phyloP scores from a whole-genome alignment of 1,140 invertebrate species.

The Laupala kohalensis region DNA sequence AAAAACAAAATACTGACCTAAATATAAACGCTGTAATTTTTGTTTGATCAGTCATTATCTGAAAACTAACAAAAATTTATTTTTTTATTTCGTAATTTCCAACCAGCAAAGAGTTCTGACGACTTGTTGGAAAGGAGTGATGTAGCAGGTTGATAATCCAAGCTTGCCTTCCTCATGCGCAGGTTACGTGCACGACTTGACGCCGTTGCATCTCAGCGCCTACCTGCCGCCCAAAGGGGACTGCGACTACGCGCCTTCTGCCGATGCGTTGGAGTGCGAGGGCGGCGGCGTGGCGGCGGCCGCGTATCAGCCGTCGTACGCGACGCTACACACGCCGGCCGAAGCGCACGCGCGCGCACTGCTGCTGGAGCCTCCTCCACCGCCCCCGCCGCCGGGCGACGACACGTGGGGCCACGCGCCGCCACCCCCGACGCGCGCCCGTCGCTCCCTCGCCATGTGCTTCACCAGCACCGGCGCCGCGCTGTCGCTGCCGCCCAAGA shows the following conservation, averaged over 20 bases:
- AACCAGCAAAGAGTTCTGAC: too few relatives aligned
- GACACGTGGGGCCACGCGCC: slow-evolving; percentile 7
- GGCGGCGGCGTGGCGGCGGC: slow-evolving; percentile 16
- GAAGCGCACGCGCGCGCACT: slow-evolving; percentile 23
- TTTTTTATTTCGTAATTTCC: too few relatives aligned
- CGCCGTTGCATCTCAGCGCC: slow-evolving; percentile 45
- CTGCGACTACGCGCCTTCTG: not conserved
- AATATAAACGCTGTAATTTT: too few relatives aligned
- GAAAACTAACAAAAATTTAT: too few relatives aligned
- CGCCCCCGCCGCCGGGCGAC: slow-evolving; percentile 27
- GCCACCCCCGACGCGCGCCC: slow-evolving; percentile 28
- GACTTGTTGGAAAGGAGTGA: too few relatives aligned
- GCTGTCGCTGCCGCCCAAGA: slow-evolving; percentile 67
- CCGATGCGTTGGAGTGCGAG: slow-evolving; percentile 30
- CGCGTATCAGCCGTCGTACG: slow-evolving; percentile 33
- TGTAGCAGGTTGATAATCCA: too few relatives aligned
- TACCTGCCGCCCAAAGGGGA: slow-evolving; percentile 34
- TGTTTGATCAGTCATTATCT: too few relatives aligned
- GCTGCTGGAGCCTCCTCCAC: slow-evolving; percentile 27
- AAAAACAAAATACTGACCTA: too few relatives aligned
- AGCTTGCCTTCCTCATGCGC: too few relatives aligned
- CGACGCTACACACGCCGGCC: slow-evolving; percentile 45
- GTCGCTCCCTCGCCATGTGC: slow-evolving; percentile 61
- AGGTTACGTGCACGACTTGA: slow-evolving; percentile 46
- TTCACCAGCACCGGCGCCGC: slow-evolving; percentile 70